Conservation (phyloP, 2,797 vertebrate genomes). For the Cossypha polioptera region DNA sequence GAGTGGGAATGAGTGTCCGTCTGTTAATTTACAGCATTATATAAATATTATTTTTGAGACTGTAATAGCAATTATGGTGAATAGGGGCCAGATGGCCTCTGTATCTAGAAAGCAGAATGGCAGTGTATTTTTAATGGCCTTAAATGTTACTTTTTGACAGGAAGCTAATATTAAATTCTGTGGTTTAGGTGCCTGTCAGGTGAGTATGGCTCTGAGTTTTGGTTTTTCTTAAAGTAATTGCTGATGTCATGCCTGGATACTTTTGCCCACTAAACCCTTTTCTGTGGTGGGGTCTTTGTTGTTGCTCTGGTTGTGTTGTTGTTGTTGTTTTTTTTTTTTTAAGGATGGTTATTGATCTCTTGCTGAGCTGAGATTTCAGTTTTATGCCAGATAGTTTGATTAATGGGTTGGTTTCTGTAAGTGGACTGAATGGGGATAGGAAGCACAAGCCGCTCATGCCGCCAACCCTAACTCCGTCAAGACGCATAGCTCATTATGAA, state of each 20-base stretch:
- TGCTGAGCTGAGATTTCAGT: slow-evolving; percentile 93
- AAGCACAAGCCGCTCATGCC: slow-evolving; percentile 85
- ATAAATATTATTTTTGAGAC: slow-evolving; percentile 61
- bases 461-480: slow-evolving; percentile 86
- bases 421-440: slow-evolving; percentile 99
- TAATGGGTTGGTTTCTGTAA: slow-evolving; percentile 98
- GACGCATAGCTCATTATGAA: slow-evolving; percentile 88
- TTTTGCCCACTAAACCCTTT: slow-evolving; percentile 71
- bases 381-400: slow-evolving; percentile 98
- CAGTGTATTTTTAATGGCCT: slow-evolving; percentile 68
- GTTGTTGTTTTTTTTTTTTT: slow-evolving; percentile 40
- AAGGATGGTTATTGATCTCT: slow-evolving; percentile 94
- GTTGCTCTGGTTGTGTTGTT: background rate
- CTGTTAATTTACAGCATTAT: slow-evolving; percentile 44
- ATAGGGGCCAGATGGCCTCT: slow-evolving; percentile 60
- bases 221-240: slow-evolving; percentile 75
- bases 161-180: slow-evolving; percentile 67
- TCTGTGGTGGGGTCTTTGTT: slow-evolving; percentile 65
- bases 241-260: slow-evolving; percentile 72
- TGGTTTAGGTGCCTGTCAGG: slow-evolving; percentile 58
- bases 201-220: slow-evolving; percentile 63
- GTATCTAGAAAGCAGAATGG: slow-evolving; percentile 65
- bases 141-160: slow-evolving; percentile 74
- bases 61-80: slow-evolving; percentile 63
- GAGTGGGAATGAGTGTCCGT: background rate